phyloP scores from a whole-genome alignment of 2,888 invertebrate genomes.

The Ametastegia equiseti region DNA sequence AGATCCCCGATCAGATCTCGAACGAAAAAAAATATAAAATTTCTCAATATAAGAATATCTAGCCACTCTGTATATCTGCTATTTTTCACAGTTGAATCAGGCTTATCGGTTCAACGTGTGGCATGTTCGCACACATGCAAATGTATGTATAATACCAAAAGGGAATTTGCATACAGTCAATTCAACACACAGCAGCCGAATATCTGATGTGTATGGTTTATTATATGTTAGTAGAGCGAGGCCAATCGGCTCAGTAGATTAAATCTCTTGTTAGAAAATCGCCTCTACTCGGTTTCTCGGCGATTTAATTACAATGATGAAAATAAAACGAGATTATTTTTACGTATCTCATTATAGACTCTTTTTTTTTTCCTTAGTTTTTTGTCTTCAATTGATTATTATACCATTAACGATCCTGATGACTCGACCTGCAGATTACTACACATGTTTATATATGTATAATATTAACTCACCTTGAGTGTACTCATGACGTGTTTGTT shows the following conservation, averaged over 20 bases:
- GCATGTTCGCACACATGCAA: neutral
- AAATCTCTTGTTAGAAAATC: neutral
- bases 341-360: neutral
- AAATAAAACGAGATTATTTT: neutral
- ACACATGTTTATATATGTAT: neutral
- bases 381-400: neutral
- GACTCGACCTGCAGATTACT: neutral
- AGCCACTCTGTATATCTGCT: neutral
- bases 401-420: neutral
- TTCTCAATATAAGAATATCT: neutral
- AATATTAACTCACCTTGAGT: neutral
- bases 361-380: neutral
- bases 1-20: neutral
- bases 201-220: neutral
- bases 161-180: neutral
- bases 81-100: neutral
- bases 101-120: neutral
- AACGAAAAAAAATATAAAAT: neutral
- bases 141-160: neutral
- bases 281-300: neutral
- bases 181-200: neutral
- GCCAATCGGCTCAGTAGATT: slow-evolving; percentile 8
- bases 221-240: slow-evolving; percentile 27
- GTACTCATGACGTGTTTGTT: neutral
- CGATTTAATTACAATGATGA: slow-evolving; percentile 23